Evolutionary conservation across 1,140 invertebrate species (phyloP), one percentile per base, ranked within the genome.

Genomic region (Drosophila tristis): DNA sequence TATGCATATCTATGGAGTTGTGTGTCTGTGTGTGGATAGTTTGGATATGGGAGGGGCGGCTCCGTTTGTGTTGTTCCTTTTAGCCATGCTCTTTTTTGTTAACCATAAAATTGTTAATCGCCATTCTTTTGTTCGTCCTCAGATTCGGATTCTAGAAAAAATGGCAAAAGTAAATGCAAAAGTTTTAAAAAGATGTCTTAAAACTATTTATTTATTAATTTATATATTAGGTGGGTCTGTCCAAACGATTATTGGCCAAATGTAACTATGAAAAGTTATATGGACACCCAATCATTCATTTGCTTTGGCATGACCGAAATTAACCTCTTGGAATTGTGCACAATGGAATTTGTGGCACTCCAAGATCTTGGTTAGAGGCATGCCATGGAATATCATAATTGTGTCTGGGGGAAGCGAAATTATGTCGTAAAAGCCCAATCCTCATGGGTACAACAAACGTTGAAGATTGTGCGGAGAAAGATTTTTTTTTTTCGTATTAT

Each of bases 121-220:
- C 85, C 85, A 25, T 86, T 71, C 49, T 91, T 91, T 56, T 90
- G 90, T 56, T 92, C 91, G 57, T 92, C 91, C 56, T 92, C 91
- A 65, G 91, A 92, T 76, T 92, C 91, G n/a, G 90, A 90, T 82
- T 92, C 91, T 92, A 45, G 2, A 54, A 90, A 50, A 68, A 43
- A 23, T 20, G 2, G 9, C 60, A 29, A 51, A 13, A 29, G 1
- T 54, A 15, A 39, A 31, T 13, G 13, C 25, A 2, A 26, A 5
- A 29, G 2, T 43, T 15, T 4, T 29, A 6, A 26, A 26, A 11
- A n/a, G 5, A 53, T 16, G 4, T 9, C 5, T 3, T 16, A 26
- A 42, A 45, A 0, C 11, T 4, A 31, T 9, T 20, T 65, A 43
- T 3, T 0, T 16, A 16, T 16, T 16, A 16, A 7, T 15, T 47